Percentiles rank a stretch among this genome's conserved stretches.
Conservation (phyloP, 1,140 invertebrate species). For the Colletes gigas region DNA sequence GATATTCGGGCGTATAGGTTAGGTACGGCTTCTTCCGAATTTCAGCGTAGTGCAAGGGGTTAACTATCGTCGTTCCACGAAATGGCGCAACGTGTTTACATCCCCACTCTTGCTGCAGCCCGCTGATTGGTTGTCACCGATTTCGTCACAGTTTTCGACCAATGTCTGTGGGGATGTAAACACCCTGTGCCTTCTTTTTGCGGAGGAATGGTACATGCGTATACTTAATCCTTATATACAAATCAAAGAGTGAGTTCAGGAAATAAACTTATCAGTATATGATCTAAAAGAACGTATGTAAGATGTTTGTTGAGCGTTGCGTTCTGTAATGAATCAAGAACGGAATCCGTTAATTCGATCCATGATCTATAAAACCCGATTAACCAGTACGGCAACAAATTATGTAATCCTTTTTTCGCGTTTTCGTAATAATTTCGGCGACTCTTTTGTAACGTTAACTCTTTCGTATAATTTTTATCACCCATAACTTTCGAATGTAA, state of each 20-base stretch:
- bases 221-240: background rate
- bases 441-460: constrained; percentile 30
- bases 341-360: constrained; percentile 73
- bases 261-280: constrained; percentile 79
- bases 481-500: constrained; percentile 72
- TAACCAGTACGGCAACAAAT: constrained; percentile 75
- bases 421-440: constrained; percentile 66
- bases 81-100: no score
- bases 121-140: no score
- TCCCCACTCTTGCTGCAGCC: no score
- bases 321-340: constrained; percentile 76
- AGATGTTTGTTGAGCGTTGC: constrained; percentile 78
- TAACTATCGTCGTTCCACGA: no score
- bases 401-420: constrained; percentile 73
- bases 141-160: no score
- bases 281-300: constrained; percentile 79
- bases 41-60: no score
- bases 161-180: no score
- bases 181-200: no score
- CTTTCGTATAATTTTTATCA: constrained; percentile 50
- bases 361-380: constrained; percentile 71
- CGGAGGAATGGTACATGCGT: no score
- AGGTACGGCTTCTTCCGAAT: no score
- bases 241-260: constrained; percentile 74
- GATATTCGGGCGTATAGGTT: no score